Base-by-base conservation (phyloP, 1,140 invertebrate species). In the Glossosoma conforme region DNA sequence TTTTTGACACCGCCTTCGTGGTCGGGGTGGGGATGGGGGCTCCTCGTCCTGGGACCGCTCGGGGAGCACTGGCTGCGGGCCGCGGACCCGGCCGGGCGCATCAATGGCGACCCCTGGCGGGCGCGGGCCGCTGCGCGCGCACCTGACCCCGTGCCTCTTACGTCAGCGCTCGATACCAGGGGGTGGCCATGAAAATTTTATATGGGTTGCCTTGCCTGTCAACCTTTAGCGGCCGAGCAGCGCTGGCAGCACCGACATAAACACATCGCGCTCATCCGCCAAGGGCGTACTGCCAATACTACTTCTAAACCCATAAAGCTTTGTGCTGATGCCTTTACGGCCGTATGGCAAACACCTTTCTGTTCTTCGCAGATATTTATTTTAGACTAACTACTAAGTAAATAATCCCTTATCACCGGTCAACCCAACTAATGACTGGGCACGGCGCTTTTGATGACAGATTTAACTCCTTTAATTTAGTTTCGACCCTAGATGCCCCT, bases 121-220 rank as follows among this genome's bases (percentile, higher is more conserved):
- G 25, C n/a, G n/a, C 24, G 38, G 36, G 32, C 11, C 42, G 42
- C 17, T 42, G 54, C 54, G 54, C 54, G 49, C 54, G 49, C 54
- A 52, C 22, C 49, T 49, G 49, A 44, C 54, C 54, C 49, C 48
- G 54, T 33, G 42, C 48, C 53, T 41, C 44, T 52, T 56, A 56
- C 54, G 54, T 56, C 54, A 52, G 49, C 54, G 54, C 49, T 56
- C 54, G 54, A 56, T 56, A 56, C 54, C 42, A 32, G 48, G 38
- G 47, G 47, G 42, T 56, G 54, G 54, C 54, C 54, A 56, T 56
- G 54, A 56, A 56, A 52, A 56, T 49, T 56, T 56, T 52, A 56
- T 56, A 56, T 42, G 42, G 46, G 44, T 33, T 38, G 40, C 52
- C 32, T 33, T 38, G 40, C 52, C 32, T 38, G 52, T 40, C 48